Evolutionary conservation across 2,797 vertebrate genomes (phyloP).

Genomic region (Enteromius paludinosus): DNA sequence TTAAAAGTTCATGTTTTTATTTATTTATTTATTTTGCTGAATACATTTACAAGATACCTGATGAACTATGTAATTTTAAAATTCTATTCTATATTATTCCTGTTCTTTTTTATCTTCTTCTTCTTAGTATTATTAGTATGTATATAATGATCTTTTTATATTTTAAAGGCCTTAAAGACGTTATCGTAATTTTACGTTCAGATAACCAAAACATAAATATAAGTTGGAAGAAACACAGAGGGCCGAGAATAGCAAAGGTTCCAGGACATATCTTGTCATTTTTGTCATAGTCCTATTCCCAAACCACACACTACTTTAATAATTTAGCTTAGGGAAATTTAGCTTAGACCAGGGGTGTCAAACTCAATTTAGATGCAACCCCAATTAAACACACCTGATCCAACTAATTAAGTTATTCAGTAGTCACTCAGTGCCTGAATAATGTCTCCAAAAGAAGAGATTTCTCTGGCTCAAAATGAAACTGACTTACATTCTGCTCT

Average conservation of each 20-base stretch:
- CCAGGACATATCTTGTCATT: neutral
- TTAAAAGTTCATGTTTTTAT: neutral
- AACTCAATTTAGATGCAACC: too few relatives aligned
- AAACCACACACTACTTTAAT: neutral
- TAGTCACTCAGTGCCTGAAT: neutral
- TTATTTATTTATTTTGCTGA: neutral
- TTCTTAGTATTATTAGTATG: neutral
- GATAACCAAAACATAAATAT: neutral
- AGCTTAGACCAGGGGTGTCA: too few relatives aligned
- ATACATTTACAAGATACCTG: neutral
- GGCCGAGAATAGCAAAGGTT: neutral
- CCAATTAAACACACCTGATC: too few relatives aligned
- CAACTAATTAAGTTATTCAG: too few relatives aligned
- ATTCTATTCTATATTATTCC: too few relatives aligned
- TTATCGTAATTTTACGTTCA: neutral
- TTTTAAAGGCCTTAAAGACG: neutral
- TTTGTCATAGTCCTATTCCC: neutral
- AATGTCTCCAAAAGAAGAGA: neutral
- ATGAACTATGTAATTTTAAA: neutral
- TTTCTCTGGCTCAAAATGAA: neutral
- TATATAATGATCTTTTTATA: neutral
- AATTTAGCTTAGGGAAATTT: neutral
- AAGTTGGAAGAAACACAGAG: neutral
- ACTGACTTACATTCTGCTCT: neutral
- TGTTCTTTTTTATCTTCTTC: neutral